Percentiles rank a stretch among this genome's conserved stretches.
phyloP scores from a whole-genome alignment of 2,797 vertebrate genomes.

The Sebastes hopkinsi region DNA sequence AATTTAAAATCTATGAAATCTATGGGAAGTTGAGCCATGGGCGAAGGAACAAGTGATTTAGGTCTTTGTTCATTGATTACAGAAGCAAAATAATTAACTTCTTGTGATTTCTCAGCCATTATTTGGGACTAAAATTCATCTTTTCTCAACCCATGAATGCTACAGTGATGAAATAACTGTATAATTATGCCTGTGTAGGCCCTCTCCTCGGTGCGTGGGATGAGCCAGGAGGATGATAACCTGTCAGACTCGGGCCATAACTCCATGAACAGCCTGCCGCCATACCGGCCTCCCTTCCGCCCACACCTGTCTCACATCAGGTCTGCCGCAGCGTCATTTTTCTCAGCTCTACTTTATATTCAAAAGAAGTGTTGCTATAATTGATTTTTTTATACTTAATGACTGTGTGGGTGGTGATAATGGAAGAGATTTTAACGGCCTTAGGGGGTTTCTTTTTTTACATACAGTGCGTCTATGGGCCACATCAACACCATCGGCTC shows the following conservation, averaged over 20 bases:
- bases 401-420: slow-evolving; percentile 20
- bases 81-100: background rate
- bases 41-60: background rate
- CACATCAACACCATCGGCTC: slow-evolving; percentile 97
- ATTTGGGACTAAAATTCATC: slow-evolving; percentile 1
- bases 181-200: slow-evolving; percentile 65
- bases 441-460: slow-evolving; percentile 1
- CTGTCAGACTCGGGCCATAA: slow-evolving; percentile 91
- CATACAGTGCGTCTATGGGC: slow-evolving; percentile 90
- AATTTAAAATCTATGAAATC: background rate
- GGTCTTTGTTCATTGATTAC: background rate
- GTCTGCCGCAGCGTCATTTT: slow-evolving; percentile 39
- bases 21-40: background rate
- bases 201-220: slow-evolving; percentile 80
- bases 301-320: slow-evolving; percentile 89
- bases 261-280: slow-evolving; percentile 92
- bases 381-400: slow-evolving; percentile 21
- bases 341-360: slow-evolving; percentile 14
- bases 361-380: background rate
- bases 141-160: background rate
- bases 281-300: slow-evolving; percentile 88
- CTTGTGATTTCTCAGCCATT: background rate
- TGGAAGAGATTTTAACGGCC: slow-evolving; percentile 6
- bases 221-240: slow-evolving; percentile 87
- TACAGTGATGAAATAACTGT: slow-evolving; percentile 21